These are phyloP conservation scores for Nerophis ophidion DNA, from an alignment of 2,113 vertebrate species.

Conservation along the genomic window DNA sequence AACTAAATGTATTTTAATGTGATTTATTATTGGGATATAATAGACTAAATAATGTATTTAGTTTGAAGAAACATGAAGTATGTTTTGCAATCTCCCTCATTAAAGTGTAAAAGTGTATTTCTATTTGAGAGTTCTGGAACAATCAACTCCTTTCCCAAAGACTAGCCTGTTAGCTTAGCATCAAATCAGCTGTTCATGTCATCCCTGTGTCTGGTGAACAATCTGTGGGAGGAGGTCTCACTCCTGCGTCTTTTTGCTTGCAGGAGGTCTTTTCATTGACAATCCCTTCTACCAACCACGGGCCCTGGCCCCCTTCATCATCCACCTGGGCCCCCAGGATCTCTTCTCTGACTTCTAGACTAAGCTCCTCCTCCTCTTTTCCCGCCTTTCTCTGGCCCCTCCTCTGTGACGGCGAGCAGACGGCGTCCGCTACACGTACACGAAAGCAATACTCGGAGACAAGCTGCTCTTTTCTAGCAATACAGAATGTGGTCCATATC, in stretches of 20 bases:
- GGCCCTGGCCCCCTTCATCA: constrained; percentile 97
- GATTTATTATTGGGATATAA: too few relatives aligned
- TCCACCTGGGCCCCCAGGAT: constrained; percentile 98
- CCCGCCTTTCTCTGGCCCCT: constrained; percentile 7
- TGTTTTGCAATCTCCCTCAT: too few relatives aligned
- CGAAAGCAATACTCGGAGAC: constrained; percentile 73
- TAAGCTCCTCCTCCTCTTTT: background rate
- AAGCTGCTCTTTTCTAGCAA: constrained; percentile 70
- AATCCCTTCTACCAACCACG: constrained; percentile 98
- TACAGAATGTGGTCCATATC: constrained; percentile 70
- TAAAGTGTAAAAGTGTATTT: too few relatives aligned
- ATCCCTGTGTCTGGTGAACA: background rate
- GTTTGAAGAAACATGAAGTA: too few relatives aligned
- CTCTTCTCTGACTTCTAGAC: constrained; percentile 99
- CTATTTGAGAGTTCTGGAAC: too few relatives aligned
- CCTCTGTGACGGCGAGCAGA: background rate
- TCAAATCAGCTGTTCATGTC: background rate
- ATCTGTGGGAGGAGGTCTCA: background rate
- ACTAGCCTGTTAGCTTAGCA: too few relatives aligned
- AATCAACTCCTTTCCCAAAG: too few relatives aligned
- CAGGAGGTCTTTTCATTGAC: constrained; percentile 99
- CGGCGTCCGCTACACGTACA: constrained; percentile 13
- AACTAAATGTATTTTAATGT: too few relatives aligned
- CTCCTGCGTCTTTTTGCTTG: constrained; percentile 66
- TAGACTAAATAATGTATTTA: too few relatives aligned